Base-by-base conservation (phyloP, 2,888 invertebrate species). In the Mimachlamys varia region DNA sequence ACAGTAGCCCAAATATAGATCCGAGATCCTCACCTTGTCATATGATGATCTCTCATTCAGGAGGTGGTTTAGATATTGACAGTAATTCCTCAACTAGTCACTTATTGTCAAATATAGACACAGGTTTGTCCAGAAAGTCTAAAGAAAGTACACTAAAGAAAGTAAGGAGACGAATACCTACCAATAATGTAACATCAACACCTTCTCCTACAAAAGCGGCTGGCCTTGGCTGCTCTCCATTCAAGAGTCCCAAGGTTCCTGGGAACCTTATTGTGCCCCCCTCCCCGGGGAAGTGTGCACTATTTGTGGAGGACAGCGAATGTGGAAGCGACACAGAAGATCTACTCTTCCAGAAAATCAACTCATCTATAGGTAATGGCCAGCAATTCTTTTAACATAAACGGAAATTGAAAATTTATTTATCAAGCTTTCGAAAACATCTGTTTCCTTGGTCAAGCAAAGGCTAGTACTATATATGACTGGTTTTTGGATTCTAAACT, bases 141-240 rank as follows among this genome's bases (percentile, higher is more conserved):
- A 53, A 33, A 27, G 27, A 76, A 27, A 76, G 27, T 3, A 76
- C 76, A 27, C 76, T 33, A 76, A 33, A 33, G 76, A 76, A 76
- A 76, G 76, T 12, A 17, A 76, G 76, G 33, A 76, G 76, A 76
- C 76, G 76, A 76, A 76, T 76, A 76, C 76, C 27, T 76, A 19
- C 10, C 2, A 33, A 33, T 33, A 7, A 33, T 33, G 27, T 33
- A 27, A 76, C 76, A 12, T 76, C 76, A 10, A 76, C 76, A 27
- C 76, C 76, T 15, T 76, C 76, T 33, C 76, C 76, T 7, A 76
- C 33, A 33, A 76, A 76, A 76, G 7, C 33, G 22, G 76, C 76
- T 33, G 76, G 76, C 33, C 76, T 76, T 2, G 76, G 76, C 12
- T 76, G 76, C 17, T 76, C 76, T 33, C 76, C 76, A 33, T 76